These are phyloP conservation scores for Struthidea cinerea DNA, from an alignment of 2,113 vertebrate species.

Conservation along the genomic window DNA sequence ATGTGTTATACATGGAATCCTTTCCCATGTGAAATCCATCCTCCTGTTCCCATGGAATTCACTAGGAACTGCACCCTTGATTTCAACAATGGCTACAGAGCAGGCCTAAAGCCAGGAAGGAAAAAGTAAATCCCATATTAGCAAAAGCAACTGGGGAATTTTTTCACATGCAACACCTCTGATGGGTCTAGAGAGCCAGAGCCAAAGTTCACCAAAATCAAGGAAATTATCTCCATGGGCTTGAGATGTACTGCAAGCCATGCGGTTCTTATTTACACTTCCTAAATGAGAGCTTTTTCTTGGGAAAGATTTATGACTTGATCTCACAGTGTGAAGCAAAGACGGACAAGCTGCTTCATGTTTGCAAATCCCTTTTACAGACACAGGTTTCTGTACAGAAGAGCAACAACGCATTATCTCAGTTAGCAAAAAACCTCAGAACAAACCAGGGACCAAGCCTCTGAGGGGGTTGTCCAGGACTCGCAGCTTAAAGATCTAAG, in stretches of 20 bases:
- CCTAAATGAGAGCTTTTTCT: background rate
- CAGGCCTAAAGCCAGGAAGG: background rate
- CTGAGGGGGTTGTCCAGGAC: background rate
- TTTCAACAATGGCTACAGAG: background rate
- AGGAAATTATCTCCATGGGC: background rate
- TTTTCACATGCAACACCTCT: background rate
- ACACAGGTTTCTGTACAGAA: background rate
- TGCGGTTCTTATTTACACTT: background rate
- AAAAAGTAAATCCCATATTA: background rate
- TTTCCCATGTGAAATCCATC: background rate
- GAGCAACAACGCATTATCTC: background rate
- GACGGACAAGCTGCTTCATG: background rate
- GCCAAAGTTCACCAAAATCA: background rate
- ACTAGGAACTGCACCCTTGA: background rate
- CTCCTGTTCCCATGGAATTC: background rate
- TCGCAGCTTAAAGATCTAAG: background rate
- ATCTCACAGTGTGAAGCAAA: background rate
- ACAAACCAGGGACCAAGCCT: background rate
- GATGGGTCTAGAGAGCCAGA: background rate
- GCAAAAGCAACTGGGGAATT: background rate
- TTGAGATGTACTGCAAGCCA: background rate
- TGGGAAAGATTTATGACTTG: background rate
- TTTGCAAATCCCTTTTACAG: background rate
- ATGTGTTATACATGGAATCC: accelerated
- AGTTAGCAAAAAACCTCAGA: background rate